These are phyloP conservation scores for Edolisoma coerulescens DNA, from an alignment of 2,113 vertebrate genomes.

Conservation along the genomic window DNA sequence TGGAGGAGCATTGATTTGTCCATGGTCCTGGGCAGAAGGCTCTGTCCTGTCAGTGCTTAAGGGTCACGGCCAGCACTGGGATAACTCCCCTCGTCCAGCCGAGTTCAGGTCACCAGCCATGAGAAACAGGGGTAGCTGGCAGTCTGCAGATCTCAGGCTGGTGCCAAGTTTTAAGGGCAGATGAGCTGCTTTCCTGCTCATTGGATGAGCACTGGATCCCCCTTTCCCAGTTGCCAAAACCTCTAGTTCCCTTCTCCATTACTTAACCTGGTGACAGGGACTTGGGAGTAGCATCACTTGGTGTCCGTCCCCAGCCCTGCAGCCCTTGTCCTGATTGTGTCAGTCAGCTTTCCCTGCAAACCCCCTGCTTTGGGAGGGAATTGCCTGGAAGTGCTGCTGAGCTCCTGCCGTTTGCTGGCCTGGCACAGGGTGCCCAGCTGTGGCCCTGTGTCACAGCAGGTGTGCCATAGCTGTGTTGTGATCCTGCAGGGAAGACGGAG, in stretches of 20 bases:
- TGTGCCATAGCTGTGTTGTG: neutral
- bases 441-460: neutral
- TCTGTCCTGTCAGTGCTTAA: neutral
- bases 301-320: neutral
- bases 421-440: neutral
- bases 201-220: neutral
- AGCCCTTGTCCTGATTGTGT: neutral
- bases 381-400: neutral
- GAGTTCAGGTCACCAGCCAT: neutral
- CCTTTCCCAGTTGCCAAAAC: neutral
- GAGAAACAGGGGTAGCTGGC: neutral
- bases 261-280: rapidly evolving
- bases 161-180: neutral
- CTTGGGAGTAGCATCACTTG: neutral
- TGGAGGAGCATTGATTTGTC: neutral
- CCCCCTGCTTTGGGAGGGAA: neutral
- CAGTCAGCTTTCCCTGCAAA: neutral
- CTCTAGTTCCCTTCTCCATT: neutral
- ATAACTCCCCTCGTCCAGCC: rapidly evolving
- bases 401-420: neutral
- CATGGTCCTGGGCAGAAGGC: neutral
- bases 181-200: neutral
- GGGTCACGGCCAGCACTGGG: neutral
- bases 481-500: conserved; percentile 82
- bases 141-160: neutral